A percentile compares a stretch with the other conserved stretches of the same genome.
Conservation (phyloP, 2,888 invertebrate species). For the Xylophagus ater region DNA sequence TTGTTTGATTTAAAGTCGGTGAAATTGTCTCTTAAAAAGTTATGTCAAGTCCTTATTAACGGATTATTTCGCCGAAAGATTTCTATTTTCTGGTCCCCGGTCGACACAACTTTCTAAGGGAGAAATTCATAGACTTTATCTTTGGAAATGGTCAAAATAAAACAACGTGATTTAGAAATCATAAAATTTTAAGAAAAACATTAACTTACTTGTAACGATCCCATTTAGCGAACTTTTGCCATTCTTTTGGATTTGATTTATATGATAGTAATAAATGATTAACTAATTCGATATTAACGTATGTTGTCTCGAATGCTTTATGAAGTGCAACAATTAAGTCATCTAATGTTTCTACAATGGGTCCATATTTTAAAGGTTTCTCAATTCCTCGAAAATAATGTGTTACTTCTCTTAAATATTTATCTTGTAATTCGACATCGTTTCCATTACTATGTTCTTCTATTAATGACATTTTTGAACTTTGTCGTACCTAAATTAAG, state of each 20-base stretch:
- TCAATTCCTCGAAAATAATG: slow-evolving; percentile 35
- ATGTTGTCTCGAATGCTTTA: slow-evolving; percentile 63
- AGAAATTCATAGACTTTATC: too few relatives aligned
- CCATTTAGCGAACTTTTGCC: slow-evolving; percentile 90
- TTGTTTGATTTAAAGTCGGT: too few relatives aligned
- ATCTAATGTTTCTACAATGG: slow-evolving; percentile 41
- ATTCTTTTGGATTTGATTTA: slow-evolving; percentile 79
- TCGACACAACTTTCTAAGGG: too few relatives aligned
- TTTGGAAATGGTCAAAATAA: too few relatives aligned
- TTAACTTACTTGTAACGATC: slow-evolving; percentile 70
- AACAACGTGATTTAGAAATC: too few relatives aligned
- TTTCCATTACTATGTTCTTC: neutral
- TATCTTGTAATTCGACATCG: slow-evolving; percentile 24
- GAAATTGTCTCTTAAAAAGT: too few relatives aligned
- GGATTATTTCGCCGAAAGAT: too few relatives aligned
- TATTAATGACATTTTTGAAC: too few relatives aligned
- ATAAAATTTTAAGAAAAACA: too few relatives aligned
- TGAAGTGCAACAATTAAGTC: slow-evolving; percentile 59
- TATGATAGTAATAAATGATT: slow-evolving; percentile 65
- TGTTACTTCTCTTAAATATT: slow-evolving; percentile 33
- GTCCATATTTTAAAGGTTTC: slow-evolving; percentile 36
- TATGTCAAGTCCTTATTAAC: too few relatives aligned
- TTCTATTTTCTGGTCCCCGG: too few relatives aligned
- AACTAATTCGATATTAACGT: slow-evolving; percentile 86
- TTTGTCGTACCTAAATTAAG: too few relatives aligned